Base-by-base conservation (phyloP, 2,888 invertebrate species). In the Fragum fragum region DNA sequence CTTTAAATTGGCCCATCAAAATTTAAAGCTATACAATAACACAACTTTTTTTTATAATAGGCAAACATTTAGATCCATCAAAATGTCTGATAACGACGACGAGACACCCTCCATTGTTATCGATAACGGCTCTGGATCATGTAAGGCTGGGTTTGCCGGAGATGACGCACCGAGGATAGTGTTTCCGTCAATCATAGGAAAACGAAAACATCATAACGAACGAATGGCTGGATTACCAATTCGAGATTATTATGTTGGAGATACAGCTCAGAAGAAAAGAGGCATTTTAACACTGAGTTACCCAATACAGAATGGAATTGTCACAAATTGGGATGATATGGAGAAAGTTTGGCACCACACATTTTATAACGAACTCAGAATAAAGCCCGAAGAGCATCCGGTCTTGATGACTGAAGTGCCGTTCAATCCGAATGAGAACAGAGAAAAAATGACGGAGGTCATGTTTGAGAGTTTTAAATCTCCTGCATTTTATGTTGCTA, bases 331-430 rank as follows among this genome's bases (percentile, higher is more conserved):
- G 70, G 70, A 70, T n/a, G 70, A 70, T 47, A 70, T 70, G 70
- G 70, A 70, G 70, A 70, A 70, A 32, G 53, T 70, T 9, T 72
- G 71, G 71, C 71, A 57, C 11, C 39, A 73, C 42, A 59, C 47
- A 18, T 73, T 73, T 32, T 26, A 42, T 47, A 28, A 73, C 18
- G 73, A 73, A 29, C 71, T 72, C 6, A 14, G 98, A 95, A 98
- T 98, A 71, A 98, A 98, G 73, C 98, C 98, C 85, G 98, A 98
- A 95, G 98, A 98, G 95, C 98, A 98, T 95, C 98, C 98, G 3
- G 63, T 79, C 0, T 39, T 75, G n/a, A 47, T 77, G 18, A 76
- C 85, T 11, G 85, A 81, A 23, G 76, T 81, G 9, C 79, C 81
- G 6, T 55, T 85, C 9, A 83, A 83, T 71, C 83, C 83, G 2